Evolutionary conservation across 2,113 vertebrate genomes (phyloP).

Genomic region (Microtus richardsoni): DNA sequence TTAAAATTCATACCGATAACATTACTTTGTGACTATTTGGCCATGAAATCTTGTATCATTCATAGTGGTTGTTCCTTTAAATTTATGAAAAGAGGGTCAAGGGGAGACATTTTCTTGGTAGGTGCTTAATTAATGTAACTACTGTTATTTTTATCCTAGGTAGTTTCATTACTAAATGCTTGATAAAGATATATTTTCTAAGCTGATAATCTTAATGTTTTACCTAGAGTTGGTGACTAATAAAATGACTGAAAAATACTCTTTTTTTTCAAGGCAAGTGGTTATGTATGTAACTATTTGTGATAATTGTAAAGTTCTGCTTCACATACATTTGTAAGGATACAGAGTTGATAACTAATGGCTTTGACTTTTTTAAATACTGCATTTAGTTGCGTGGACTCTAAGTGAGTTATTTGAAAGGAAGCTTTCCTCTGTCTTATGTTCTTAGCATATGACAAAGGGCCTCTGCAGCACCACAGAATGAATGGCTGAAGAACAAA

Average conservation of each 20-base stretch:
- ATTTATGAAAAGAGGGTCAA: not conserved
- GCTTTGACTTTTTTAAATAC: constrained; percentile 12
- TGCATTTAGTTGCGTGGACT: not conserved
- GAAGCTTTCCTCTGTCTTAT: not conserved
- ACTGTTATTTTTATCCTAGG: constrained; percentile 39
- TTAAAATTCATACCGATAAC: not conserved
- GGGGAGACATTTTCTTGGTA: not conserved
- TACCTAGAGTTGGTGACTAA: not conserved
- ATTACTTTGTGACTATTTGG: not conserved
- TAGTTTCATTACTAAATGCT: constrained; percentile 19
- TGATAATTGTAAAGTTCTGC: constrained; percentile 5
- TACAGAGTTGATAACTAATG: not conserved
- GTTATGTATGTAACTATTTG: constrained; percentile 17
- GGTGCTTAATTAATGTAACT: constrained; percentile 3
- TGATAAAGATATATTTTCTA: constrained; percentile 48
- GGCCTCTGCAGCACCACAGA: not conserved
- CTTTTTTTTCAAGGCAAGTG: not conserved
- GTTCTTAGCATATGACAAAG: not conserved
- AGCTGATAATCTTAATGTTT: constrained; percentile 19
- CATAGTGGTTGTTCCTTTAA: not conserved
- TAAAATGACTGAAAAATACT: constrained; percentile 2
- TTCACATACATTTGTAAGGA: not conserved
- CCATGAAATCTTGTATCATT: not conserved
- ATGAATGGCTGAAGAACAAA: not conserved
- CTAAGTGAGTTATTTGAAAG: not conserved